Conservation (phyloP, 2,113 vertebrate genomes). For the Clarias magur region DNA sequence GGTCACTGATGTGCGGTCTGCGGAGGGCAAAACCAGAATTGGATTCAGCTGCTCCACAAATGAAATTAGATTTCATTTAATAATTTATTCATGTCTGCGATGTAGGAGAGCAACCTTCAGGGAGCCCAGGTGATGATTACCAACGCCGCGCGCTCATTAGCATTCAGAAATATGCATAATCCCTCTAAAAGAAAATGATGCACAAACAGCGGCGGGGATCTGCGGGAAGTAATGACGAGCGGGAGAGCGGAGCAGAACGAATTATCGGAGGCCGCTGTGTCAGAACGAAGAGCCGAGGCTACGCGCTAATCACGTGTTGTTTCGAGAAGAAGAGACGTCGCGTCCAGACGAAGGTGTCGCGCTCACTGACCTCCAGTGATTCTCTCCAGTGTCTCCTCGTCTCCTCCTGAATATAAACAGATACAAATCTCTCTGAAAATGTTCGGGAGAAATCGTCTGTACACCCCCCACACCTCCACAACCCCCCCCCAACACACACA, state of each 20-base stretch:
- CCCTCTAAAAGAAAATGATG: conserved; percentile 66
- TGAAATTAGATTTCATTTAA: conserved; percentile 72
- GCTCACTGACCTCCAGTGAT: neutral
- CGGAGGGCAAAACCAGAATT: conserved; percentile 61
- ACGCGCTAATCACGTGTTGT: conserved; percentile 13
- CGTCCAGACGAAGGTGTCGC: conserved; percentile 22
- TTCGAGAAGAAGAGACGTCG: neutral
- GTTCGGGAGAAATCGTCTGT: neutral
- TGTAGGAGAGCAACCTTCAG: conserved; percentile 54
- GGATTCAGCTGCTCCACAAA: conserved; percentile 66
- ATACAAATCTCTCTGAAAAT: neutral
- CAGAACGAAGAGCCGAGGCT: conserved; percentile 1
- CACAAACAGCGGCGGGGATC: conserved; percentile 56
- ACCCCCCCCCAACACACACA: too few relatives aligned
- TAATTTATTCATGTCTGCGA: conserved; percentile 73
- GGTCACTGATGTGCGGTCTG: conserved; percentile 62
- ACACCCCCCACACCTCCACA: neutral
- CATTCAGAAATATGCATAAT: conserved; percentile 64
- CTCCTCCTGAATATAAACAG: conserved; percentile 3
- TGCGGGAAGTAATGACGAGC: conserved; percentile 39
- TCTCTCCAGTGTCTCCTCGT: neutral
- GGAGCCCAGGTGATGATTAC: conserved; percentile 73
- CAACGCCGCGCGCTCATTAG: conserved; percentile 67
- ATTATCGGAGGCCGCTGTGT: conserved; percentile 45
- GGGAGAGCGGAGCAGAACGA: conserved; percentile 39